Conservation (phyloP, 2,797 vertebrate genomes). For the Clarias fuscus region DNA sequence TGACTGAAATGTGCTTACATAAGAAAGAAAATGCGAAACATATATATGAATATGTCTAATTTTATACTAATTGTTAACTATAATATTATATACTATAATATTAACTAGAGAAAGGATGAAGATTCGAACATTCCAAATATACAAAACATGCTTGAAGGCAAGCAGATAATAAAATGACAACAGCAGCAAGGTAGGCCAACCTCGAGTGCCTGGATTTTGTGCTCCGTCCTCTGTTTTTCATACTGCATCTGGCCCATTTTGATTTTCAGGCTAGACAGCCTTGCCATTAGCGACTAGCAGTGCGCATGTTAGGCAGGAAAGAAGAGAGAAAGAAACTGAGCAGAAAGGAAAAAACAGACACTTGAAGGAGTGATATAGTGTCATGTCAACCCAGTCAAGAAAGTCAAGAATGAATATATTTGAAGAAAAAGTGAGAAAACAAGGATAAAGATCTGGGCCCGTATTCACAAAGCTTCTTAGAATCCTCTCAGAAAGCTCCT, state of each 20-base stretch:
- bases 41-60: not conserved
- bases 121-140: not conserved
- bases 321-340: conserved; percentile 66
- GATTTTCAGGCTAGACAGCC: conserved; percentile 99
- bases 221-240: conserved; percentile 95
- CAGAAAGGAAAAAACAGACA: conserved; percentile 61
- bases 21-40: not conserved
- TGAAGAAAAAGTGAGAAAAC: not conserved
- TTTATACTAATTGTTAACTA: not conserved
- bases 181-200: conserved; percentile 75
- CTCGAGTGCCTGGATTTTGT: conserved; percentile 89
- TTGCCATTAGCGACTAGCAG: conserved; percentile 96
- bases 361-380: conserved; percentile 29
- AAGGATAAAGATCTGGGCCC: too few relatives aligned
- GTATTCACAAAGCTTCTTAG: too few relatives aligned
- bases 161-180: not conserved
- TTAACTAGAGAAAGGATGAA: not conserved
- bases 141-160: not conserved
- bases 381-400: not conserved
- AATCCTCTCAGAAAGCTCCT: too few relatives aligned
- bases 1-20: not conserved
- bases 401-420: not conserved
- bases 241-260: conserved; percentile 98
- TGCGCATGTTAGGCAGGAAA: conserved; percentile 75
- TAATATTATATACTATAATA: not conserved